Evolutionary conservation across 2,888 invertebrate genomes (phyloP), one percentile per base, ranked within the genome.

Genomic region (Nemotelus nigrinus): DNA sequence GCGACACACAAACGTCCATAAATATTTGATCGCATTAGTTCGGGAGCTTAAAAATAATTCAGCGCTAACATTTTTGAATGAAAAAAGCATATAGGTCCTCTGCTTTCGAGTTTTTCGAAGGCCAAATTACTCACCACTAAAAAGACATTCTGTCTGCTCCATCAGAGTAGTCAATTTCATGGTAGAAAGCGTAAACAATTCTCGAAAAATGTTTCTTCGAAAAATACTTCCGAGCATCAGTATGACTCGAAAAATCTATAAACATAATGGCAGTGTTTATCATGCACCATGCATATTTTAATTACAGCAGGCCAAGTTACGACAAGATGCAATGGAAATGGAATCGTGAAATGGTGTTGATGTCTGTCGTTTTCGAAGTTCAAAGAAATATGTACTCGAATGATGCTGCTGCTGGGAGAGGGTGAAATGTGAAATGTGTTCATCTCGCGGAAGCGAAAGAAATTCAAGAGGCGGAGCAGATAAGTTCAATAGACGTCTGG

Each of bases 391-490:
- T 57, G 8, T 25, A 57, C 57, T 25, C 25, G 57, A 25, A 25
- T 57, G 67, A 67, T 43, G 39, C 25, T 25, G 25, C 25, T 70
- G n/a, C 55, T 7, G 70, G 6, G 53, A 70, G 70, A 50, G 70
- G 70, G 70, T 70, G 70, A 70, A 55, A 55, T 47, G 25, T 55
- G 53, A 6, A 53, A 6, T 7, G 53, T 53, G 53, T 10, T 7
- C 7, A 7, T 63, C 70, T 7, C 44, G 43, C 70, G 70, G 53
- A 55, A 70, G 50, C 55, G 3, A 41, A 55, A 55, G 70, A 70
- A 70, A 53, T 70, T 70, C 70, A 70, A 53, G 55, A 43, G 50
- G n/a, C 25, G 25, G 25, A 67, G 67, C 6, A 47, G 47, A 48
- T n/a, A 48, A 39, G 67, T 43, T 55, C 70, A 55, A 55, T 70